Percentiles rank a stretch among this genome's conserved stretches.
Conservation (phyloP, 2,113 vertebrate genomes). For the Lepidothrix coronata region DNA sequence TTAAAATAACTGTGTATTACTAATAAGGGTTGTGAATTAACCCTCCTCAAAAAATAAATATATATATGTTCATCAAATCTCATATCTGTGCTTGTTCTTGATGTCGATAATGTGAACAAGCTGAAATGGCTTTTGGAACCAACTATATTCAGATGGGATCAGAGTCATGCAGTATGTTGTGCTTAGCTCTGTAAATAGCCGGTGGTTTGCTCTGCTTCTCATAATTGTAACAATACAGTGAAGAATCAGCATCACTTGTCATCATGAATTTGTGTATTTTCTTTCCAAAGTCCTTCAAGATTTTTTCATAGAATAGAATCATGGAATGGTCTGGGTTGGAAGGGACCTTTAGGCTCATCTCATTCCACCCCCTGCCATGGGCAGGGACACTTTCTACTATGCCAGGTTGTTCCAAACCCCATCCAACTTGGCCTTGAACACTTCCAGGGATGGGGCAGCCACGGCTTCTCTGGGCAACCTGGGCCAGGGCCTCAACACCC, state of each 20-base stretch:
- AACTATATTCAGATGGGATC: constrained; percentile 40
- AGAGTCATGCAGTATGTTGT: neutral
- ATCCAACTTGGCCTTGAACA: neutral
- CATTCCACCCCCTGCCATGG: neutral
- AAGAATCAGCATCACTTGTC: neutral
- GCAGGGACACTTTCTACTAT: neutral
- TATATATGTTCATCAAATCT: neutral
- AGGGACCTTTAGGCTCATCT: neutral
- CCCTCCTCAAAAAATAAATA: neutral
- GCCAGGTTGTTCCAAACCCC: neutral
- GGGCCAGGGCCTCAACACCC: neutral
- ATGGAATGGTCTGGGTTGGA: neutral
- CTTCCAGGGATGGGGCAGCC: neutral
- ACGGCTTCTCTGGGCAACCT: neutral
- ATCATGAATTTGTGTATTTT: neutral
- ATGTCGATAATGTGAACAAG: neutral
- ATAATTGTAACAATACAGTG: neutral
- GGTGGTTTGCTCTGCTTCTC: neutral
- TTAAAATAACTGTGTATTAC: neutral
- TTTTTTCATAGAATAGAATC: neutral
- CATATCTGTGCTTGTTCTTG: neutral
- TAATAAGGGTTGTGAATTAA: neutral
- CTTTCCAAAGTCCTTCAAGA: neutral
- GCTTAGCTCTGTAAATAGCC: constrained; percentile 12
- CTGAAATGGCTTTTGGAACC: constrained; percentile 42